phyloP scores from a whole-genome alignment of 2,888 invertebrate species.

The Spilosoma lubricipeda region DNA sequence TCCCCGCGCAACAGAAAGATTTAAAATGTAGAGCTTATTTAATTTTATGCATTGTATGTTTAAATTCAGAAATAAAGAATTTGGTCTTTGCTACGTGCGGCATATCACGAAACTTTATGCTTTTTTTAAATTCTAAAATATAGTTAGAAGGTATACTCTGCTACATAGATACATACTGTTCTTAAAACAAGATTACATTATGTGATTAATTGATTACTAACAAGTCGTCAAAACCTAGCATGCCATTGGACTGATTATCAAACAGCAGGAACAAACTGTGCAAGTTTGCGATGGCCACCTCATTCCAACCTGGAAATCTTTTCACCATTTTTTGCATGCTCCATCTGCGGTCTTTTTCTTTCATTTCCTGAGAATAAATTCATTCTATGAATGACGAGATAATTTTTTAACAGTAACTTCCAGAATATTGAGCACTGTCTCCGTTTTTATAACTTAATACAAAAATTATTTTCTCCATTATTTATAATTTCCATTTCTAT shows the following conservation, averaged over 20 bases:
- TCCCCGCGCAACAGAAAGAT: neutral
- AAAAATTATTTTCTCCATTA: no score
- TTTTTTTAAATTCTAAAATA: neutral
- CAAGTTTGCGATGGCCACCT: constrained; percentile 85
- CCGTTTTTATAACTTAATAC: neutral
- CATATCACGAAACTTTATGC: neutral
- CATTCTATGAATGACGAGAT: neutral
- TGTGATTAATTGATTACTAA: constrained; percentile 55
- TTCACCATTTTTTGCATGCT: constrained; percentile 83
- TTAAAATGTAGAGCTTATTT: neutral
- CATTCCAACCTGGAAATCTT: constrained; percentile 86
- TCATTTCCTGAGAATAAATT: constrained; percentile 73
- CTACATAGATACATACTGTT: neutral
- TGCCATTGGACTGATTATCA: constrained; percentile 85
- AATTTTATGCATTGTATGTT: neutral
- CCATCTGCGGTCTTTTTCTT: constrained; percentile 84
- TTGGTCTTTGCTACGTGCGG: neutral
- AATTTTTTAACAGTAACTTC: neutral
- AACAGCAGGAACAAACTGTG: constrained; percentile 86
- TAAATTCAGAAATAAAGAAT: neutral
- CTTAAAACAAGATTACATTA: neutral
- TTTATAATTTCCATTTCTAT: no score
- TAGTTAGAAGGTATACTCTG: no score
- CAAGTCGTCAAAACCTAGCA: constrained; percentile 86
- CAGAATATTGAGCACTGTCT: neutral